Base-by-base conservation (phyloP, 2,113 vertebrate species). In the Poeciliopsis retropinna region DNA sequence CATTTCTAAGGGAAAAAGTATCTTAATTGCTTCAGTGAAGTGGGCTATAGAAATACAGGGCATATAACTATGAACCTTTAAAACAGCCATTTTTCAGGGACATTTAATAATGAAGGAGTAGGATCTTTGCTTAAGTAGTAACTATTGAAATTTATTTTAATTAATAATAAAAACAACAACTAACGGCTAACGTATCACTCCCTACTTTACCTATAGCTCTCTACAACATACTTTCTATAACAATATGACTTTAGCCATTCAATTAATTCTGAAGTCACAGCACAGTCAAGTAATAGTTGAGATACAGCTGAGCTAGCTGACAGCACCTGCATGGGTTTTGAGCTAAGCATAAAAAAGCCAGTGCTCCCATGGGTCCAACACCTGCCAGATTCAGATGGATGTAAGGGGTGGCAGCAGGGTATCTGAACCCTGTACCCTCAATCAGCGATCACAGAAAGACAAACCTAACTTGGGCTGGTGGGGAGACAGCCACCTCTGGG, bases 351-450 rank as follows among this genome's bases (percentile, higher is more conserved):
- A 19, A 47, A 47, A 73, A 78, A 87, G 88, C 81, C 82, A 34
- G 70, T 66, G 34, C 83, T 85, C 88, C 82, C 29, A 39, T 78
- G 83, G 84, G 87, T 69, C 82, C 70, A 71, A 75, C 87, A 90
- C 80, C 90, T 91, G 92, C 88, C 89, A 88, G 86, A 80, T 85
- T 72, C 76, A 78, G 83, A 41, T 17, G 73, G 78, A 84, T 67
- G 82, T 61, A 69, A 79, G 83, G 1, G 72, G 75, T 78, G 84
- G 85, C 82, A 61, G 74, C 64, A 54, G 87, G 73, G 74, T 57
- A 84, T 80, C 72, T 70, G 73, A 82, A 64, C 77, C 71, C 69
- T 14, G 51, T 66, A 69, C 75, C 85, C 27, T 34, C 29, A 44
- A 69, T 60, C 75, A 74, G 82, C 72, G 64, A 61, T 69, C 69